A percentile compares a stretch with the other conserved stretches of the same genome.
Conservation (phyloP, 2,888 invertebrate species). For the Bugula neritina region DNA sequence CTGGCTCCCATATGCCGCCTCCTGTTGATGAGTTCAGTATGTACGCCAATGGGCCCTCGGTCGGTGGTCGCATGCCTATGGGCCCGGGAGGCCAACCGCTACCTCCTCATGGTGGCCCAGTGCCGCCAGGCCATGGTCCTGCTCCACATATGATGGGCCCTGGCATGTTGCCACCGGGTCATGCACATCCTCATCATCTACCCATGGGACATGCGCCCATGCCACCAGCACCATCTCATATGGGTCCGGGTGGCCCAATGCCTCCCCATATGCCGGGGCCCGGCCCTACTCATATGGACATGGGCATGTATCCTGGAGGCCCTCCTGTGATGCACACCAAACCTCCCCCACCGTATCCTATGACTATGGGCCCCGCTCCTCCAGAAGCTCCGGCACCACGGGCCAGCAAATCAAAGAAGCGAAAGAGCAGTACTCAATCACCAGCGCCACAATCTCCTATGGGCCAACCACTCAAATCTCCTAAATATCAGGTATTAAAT, state of each 20-base stretch:
- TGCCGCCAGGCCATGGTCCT: constrained; percentile 19
- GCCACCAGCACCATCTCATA: not conserved
- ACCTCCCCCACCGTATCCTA: constrained; percentile 22
- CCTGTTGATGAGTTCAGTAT: constrained; percentile 7
- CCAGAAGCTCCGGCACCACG: not conserved
- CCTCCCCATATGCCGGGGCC: constrained; percentile 31
- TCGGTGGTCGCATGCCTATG: constrained; percentile 48
- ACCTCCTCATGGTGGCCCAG: not conserved
- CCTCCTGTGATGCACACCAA: constrained; percentile 24
- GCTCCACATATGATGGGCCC: constrained; percentile 31
- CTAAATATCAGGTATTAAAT: constrained; percentile 34
- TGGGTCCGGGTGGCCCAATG: constrained; percentile 24
- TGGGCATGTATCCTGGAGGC: constrained; percentile 30
- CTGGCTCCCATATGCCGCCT: constrained; percentile 12
- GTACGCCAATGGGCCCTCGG: constrained; percentile 18
- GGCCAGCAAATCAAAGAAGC: constrained; percentile 16
- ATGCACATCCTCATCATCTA: constrained; percentile 25
- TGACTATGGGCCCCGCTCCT: not conserved
- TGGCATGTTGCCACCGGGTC: constrained; percentile 33
- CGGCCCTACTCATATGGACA: constrained; percentile 31
- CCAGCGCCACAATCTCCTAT: constrained; percentile 28
- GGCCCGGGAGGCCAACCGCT: constrained; percentile 32
- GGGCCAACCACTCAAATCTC: constrained; percentile 37
- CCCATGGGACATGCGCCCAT: not conserved
- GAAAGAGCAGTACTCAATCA: constrained; percentile 37